A percentile compares a stretch with the other conserved stretches of the same genome.
These are phyloP conservation scores for Panorpa germanica DNA, from an alignment of 2,888 invertebrate genomes.

Conservation along the genomic window DNA sequence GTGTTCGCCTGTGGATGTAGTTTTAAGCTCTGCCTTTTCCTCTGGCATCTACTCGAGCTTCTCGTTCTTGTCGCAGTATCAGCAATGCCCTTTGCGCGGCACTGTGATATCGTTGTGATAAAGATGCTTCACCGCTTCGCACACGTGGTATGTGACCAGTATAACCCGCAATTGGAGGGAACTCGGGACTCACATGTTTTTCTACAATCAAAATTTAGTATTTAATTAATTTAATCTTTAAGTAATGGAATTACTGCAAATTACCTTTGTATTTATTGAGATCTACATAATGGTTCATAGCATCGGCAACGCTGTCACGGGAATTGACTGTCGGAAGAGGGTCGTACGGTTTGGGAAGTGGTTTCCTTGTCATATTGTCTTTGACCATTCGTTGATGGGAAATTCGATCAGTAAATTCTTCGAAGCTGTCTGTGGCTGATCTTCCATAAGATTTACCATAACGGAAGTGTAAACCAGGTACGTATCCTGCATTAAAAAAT, in stretches of 20 bases:
- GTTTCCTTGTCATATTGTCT: too few species aligned
- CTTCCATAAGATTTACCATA: conserved; percentile 38
- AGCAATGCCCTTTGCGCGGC: conserved; percentile 44
- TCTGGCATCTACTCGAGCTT: too few species aligned
- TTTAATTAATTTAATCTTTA: too few species aligned
- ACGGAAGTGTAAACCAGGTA: conserved; percentile 46
- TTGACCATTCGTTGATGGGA: too few species aligned
- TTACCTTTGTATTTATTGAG: conserved; percentile 33
- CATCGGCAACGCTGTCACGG: conserved; percentile 31
- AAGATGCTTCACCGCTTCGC: conserved; percentile 42
- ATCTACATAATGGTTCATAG: conserved; percentile 30
- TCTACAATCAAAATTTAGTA: conserved; percentile 31
- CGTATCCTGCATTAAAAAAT: too few species aligned
- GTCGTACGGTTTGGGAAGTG: too few species aligned
- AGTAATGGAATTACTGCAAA: too few species aligned
- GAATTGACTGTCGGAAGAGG: too few species aligned
- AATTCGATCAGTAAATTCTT: too few species aligned
- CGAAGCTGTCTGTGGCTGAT: conserved; percentile 38
- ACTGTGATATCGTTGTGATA: conserved; percentile 47
- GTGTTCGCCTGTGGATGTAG: too few species aligned
- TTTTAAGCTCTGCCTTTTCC: too few species aligned
- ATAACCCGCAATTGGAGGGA: conserved; percentile 52
- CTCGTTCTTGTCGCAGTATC: conserved; percentile 33
- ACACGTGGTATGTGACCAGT: conserved; percentile 53
- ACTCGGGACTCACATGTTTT: conserved; percentile 39